Evolutionary conservation across 2,113 vertebrate genomes (phyloP).

Genomic region (Poecile atricapillus): DNA sequence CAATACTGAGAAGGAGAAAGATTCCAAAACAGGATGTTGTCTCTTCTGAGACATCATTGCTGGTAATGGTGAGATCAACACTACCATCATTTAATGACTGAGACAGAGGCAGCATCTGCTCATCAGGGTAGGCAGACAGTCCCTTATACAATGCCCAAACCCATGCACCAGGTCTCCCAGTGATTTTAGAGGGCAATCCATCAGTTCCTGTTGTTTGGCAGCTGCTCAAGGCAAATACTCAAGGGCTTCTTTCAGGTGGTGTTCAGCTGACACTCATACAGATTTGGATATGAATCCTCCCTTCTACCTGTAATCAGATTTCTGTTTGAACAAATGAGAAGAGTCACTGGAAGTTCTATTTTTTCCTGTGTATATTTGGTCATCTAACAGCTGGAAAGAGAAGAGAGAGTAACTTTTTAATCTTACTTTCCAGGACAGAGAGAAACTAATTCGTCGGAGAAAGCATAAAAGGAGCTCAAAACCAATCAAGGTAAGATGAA

Average conservation of each 20-base stretch:
- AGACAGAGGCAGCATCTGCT: neutral
- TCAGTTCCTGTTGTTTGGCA: neutral
- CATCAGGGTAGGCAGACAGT: neutral
- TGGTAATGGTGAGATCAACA: neutral
- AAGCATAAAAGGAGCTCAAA: slow-evolving; percentile 96
- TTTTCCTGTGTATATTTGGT: neutral
- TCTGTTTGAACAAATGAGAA: neutral
- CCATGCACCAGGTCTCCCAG: neutral
- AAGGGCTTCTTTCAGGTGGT: neutral
- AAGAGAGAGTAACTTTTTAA: neutral
- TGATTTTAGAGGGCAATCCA: neutral
- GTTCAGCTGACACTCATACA: neutral
- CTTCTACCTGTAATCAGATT: neutral
- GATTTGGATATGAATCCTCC: neutral
- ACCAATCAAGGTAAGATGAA: slow-evolving; percentile 87
- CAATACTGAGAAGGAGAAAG: neutral
- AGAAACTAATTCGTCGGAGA: slow-evolving; percentile 93
- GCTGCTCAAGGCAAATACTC: neutral
- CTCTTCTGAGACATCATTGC: neutral
- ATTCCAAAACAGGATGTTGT: neutral
- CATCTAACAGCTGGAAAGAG: neutral
- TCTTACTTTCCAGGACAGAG: slow-evolving; percentile 84
- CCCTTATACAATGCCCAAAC: neutral
- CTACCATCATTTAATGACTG: neutral
- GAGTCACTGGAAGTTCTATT: neutral